Conservation (phyloP, 2,888 invertebrate species). For the Dermolepida albohirtum region DNA sequence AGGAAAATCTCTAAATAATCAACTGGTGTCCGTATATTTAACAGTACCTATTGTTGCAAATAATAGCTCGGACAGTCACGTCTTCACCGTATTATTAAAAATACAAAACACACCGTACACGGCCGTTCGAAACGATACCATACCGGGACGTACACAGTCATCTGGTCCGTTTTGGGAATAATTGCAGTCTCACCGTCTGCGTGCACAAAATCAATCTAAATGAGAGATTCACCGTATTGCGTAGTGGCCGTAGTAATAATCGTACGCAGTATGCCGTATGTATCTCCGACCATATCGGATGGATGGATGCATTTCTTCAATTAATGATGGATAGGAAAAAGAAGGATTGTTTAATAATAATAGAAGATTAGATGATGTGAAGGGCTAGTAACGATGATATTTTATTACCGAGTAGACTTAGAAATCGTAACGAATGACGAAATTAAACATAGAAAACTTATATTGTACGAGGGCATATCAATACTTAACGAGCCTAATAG, state of each 20-base stretch:
- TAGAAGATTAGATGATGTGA: no score
- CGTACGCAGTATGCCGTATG: background rate
- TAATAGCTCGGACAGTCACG: slow-evolving; percentile 10
- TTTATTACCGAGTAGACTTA: no score
- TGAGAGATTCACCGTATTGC: slow-evolving; percentile 4
- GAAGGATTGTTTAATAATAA: no score
- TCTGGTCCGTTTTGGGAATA: slow-evolving; percentile 38
- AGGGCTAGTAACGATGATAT: no score
- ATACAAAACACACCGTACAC: slow-evolving; percentile 14
- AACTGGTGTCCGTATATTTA: background rate
- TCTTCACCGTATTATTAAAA: slow-evolving; percentile 21
- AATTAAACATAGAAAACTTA: no score
- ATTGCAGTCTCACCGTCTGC: slow-evolving; percentile 38
- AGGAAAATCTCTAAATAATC: slow-evolving; percentile 22
- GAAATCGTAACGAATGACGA: no score
- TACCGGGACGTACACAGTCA: slow-evolving; percentile 8
- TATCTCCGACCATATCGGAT: background rate
- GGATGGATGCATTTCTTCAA: no score
- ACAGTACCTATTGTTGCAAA: slow-evolving; percentile 19
- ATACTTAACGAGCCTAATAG: no score
- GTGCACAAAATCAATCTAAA: slow-evolving; percentile 38
- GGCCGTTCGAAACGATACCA: slow-evolving; percentile 5
- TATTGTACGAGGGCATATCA: no score
- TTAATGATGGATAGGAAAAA: no score
- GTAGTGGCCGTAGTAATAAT: background rate